Conservation (phyloP, 2,797 vertebrate species). For the Dryobates pubescens region DNA sequence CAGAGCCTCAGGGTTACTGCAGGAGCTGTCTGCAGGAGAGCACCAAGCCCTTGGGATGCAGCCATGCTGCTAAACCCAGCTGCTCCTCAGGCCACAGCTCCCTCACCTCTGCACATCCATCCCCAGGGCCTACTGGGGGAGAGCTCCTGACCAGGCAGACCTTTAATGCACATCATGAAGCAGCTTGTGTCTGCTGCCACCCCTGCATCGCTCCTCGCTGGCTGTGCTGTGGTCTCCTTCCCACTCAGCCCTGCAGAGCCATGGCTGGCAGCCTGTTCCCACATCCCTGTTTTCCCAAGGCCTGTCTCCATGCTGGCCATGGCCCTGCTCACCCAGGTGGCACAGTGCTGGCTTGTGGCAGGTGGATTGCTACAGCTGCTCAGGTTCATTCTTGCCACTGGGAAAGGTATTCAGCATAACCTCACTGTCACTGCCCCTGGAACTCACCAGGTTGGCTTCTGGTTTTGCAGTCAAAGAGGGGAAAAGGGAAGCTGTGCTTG, state of each 20-base stretch:
- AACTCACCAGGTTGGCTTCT: constrained; percentile 6
- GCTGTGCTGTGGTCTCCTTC: not conserved
- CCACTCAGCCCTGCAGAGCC: fast-evolving
- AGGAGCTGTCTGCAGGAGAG: not conserved
- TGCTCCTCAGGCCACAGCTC: not conserved
- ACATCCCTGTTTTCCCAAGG: not conserved
- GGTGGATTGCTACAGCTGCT: not conserved
- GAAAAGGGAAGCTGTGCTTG: not conserved
- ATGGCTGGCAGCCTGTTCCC: not conserved
- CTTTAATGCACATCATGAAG: not conserved
- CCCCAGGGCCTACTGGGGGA: not conserved
- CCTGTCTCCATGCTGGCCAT: not conserved
- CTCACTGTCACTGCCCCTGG: not conserved
- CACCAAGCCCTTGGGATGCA: not conserved
- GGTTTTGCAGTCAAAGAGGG: constrained; percentile 19
- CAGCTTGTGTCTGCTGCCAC: not conserved
- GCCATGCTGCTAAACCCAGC: not conserved
- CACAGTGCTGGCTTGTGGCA: not conserved
- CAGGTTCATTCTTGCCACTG: not conserved
- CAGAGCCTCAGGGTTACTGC: not conserved
- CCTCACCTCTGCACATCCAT: not conserved
- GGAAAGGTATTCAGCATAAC: not conserved
- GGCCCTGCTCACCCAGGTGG: not conserved
- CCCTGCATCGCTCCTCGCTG: not conserved
- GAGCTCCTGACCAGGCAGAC: not conserved